A percentile compares a stretch with the other conserved stretches of the same genome.
phyloP scores from a whole-genome alignment of 1,140 invertebrate genomes.

The Argopecten irradians region DNA sequence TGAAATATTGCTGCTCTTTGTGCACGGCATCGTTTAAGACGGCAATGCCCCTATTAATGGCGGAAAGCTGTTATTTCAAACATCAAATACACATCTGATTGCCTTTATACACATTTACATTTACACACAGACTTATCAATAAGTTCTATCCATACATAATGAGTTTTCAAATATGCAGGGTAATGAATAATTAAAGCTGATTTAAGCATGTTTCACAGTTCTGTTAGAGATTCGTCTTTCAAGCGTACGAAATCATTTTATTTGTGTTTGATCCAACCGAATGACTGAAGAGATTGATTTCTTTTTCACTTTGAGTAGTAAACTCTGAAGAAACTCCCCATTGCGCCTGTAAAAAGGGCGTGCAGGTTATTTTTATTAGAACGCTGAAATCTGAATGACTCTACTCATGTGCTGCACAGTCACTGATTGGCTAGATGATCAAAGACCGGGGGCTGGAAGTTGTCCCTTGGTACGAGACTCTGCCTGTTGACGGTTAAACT shows the following conservation, averaged over 20 bases:
- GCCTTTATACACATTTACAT: neutral
- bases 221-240: neutral
- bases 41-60: neutral
- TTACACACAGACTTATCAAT: neutral
- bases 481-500: neutral
- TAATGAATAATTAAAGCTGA: conserved; percentile 19
- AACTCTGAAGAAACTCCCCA: neutral
- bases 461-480: neutral
- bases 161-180: conserved; percentile 5
- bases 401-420: neutral
- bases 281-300: neutral
- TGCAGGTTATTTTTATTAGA: neutral
- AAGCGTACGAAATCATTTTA: conserved; percentile 12
- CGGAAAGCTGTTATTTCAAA: neutral
- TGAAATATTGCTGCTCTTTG: neutral
- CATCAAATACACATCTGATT: conserved; percentile 17
- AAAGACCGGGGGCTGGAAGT: neutral
- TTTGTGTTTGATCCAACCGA: neutral
- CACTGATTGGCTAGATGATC: neutral
- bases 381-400: neutral
- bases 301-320: neutral
- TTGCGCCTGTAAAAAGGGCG: neutral
- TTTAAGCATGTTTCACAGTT: conserved; percentile 3
- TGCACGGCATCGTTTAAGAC: neutral
- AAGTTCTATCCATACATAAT: neutral